These are phyloP conservation scores for Brachyptera putata DNA, from an alignment of 2,888 invertebrate genomes.

Conservation along the genomic window DNA sequence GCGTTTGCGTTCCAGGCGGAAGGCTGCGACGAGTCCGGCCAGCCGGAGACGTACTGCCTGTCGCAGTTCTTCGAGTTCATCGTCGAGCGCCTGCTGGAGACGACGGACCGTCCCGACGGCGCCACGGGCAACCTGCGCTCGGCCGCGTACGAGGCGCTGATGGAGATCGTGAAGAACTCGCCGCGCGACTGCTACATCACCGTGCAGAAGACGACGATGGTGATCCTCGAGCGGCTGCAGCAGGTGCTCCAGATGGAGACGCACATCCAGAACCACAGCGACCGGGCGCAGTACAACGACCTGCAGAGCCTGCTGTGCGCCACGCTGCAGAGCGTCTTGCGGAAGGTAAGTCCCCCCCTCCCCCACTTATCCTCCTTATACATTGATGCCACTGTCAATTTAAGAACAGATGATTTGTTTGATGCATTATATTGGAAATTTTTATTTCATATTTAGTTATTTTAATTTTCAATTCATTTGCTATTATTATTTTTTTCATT, in stretches of 20 bases:
- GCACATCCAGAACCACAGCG: constrained; percentile 77
- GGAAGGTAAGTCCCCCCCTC: constrained; percentile 1
- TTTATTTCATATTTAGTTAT: too few species aligned
- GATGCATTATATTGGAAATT: too few species aligned
- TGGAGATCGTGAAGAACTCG: constrained; percentile 99
- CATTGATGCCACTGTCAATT: too few species aligned
- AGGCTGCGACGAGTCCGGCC: constrained; percentile 52
- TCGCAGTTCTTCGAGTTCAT: constrained; percentile 93
- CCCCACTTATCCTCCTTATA: too few species aligned
- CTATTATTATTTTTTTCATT: too few species aligned
- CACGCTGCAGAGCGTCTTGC: constrained; percentile 61
- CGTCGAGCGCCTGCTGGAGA: constrained; percentile 83
- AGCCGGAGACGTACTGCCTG: constrained; percentile 88
- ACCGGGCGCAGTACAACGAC: constrained; percentile 93
- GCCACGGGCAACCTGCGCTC: constrained; percentile 75
- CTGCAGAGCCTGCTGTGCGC: constrained; percentile 94
- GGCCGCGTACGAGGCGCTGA: constrained; percentile 97
- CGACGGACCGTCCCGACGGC: constrained; percentile 92
- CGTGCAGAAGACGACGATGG: constrained; percentile 95
- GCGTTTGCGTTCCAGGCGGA: too few species aligned
- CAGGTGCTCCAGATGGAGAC: constrained; percentile 93
- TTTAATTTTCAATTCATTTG: too few species aligned
- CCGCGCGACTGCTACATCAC: constrained; percentile 94
- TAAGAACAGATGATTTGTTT: too few species aligned
- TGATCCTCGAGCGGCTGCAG: constrained; percentile 89